A percentile compares a stretch with the other conserved stretches of the same genome.
These are phyloP conservation scores for Aurelia sp. DNA, from an alignment of 30 jellyfish, hydroid and myxozoan genomes.

Conservation along the genomic window DNA sequence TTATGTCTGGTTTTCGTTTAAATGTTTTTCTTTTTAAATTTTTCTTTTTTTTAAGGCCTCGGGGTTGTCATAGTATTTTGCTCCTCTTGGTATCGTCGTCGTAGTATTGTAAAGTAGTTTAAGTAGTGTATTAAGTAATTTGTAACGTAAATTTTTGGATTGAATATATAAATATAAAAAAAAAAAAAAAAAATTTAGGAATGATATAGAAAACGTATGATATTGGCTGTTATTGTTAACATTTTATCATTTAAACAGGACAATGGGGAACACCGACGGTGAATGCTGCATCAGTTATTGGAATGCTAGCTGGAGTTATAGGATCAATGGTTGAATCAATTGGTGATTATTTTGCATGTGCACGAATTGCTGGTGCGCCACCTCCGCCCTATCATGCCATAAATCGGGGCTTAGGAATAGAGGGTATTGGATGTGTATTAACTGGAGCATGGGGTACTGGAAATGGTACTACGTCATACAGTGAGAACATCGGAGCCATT, in stretches of 20 bases:
- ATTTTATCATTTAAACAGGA: slow-evolving; percentile 44
- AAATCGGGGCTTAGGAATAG: slow-evolving; percentile 94
- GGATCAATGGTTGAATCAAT: slow-evolving; percentile 97
- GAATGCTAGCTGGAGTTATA: slow-evolving; percentile 97
- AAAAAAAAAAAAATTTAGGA: no score
- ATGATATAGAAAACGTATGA: no score
- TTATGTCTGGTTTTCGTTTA: no score
- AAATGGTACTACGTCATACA: slow-evolving; percentile 98
- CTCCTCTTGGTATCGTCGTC: no score
- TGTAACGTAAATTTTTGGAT: no score
- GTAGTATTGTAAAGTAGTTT: no score
- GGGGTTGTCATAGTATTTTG: no score
- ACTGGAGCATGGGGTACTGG: slow-evolving; percentile 99
- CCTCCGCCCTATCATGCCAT: slow-evolving; percentile 99
- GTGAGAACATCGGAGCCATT: slow-evolving; percentile 98
- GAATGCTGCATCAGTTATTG: slow-evolving; percentile 82
- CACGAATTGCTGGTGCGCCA: slow-evolving; percentile 97
- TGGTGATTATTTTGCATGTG: slow-evolving; percentile 99
- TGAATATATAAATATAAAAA: no score
- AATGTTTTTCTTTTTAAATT: no score
- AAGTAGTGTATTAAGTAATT: no score
- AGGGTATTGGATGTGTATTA: slow-evolving; percentile 95
- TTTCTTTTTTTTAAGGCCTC: no score
- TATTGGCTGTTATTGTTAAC: no score
- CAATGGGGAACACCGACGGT: slow-evolving; percentile 99